Evolutionary conservation across 2,797 vertebrate species (phyloP), one percentile per base, ranked within the genome.

Genomic region (Danio choprae): DNA sequence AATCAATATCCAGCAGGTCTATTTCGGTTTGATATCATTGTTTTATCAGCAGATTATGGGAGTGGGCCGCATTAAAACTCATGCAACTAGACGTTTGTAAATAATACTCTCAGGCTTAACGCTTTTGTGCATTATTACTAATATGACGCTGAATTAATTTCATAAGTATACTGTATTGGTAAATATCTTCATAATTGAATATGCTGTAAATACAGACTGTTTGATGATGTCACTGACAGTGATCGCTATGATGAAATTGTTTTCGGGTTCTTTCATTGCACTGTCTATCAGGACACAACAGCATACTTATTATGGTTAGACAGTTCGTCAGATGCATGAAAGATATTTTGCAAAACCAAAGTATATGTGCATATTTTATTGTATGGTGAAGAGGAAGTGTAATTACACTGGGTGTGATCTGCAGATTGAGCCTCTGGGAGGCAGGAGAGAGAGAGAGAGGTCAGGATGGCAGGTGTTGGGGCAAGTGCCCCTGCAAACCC

Each of bases 381-480:
- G 20, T 36, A n/a, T 68, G 5, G 13, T 60, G 16, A 40, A 51
- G 13, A 22, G 53, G 13, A 62, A 50, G 38, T 20, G 15, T 59
- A 78, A 50, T 36, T 74, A 15, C 22, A 29, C 4, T 36, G 3
- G 0, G 5, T 70, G 4, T 71, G 48, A 20, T 53, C 36, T 71
- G 15, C 38, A 71, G 77, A 77, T 29, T 70, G 36, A 79, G 46
- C 67, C 77, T 79, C 56, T 62, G 36, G 44, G 56, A 60, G 56
- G 77, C 69, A 56, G 78, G 59, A 73, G 86, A 88, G 85, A 85
- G 43, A 68, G 86, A 89, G 86, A 85, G 43, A 65, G 88, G 51
- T 60, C 91, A 93, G 89, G 89, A 99, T 99, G 98, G 95, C 96
- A 89, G 90, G 91, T 85, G 90, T 89, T 80, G 91, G 89, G 88